These are phyloP conservation scores for Caenorhabditis remanei DNA, from an alignment of 1,140 invertebrate genomes.

Conservation along the genomic window DNA sequence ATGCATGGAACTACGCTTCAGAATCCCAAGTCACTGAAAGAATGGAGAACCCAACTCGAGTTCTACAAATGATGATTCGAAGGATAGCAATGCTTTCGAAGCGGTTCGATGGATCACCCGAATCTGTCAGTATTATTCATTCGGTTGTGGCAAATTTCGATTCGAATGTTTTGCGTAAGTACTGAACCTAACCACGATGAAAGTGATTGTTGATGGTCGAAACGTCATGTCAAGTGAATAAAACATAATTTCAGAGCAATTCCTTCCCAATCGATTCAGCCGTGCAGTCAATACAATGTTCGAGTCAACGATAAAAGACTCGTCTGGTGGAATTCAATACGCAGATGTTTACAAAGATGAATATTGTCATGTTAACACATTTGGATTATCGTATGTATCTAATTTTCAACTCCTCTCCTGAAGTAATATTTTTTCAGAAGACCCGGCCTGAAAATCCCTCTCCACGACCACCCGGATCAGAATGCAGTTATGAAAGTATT, in stretches of 20 bases:
- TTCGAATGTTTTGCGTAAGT: background rate
- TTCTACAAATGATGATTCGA: background rate
- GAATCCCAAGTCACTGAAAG: background rate
- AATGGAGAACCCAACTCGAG: background rate
- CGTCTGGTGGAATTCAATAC: background rate
- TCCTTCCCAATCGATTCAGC: background rate
- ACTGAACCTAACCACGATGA: background rate
- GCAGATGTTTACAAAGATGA: conserved; percentile 42
- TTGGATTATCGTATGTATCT: conserved; percentile 12
- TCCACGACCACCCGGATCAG: conserved; percentile 16
- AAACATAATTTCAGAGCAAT: background rate
- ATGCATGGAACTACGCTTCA: background rate
- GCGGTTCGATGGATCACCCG: background rate
- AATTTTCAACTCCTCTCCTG: background rate
- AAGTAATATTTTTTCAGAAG: background rate
- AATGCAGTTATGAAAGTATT: conserved; percentile 16
- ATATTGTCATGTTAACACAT: conserved; percentile 4
- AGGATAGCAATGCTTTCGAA: background rate
- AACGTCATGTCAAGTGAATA: background rate
- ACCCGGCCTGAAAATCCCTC: conserved; percentile 23
- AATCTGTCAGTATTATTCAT: background rate
- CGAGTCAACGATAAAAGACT: background rate
- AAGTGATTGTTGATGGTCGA: background rate
- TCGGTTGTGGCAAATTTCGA: background rate
- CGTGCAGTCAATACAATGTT: background rate